These are phyloP conservation scores for Zosterops hypoxanthus DNA, from an alignment of 2,113 vertebrate species.

Conservation along the genomic window DNA sequence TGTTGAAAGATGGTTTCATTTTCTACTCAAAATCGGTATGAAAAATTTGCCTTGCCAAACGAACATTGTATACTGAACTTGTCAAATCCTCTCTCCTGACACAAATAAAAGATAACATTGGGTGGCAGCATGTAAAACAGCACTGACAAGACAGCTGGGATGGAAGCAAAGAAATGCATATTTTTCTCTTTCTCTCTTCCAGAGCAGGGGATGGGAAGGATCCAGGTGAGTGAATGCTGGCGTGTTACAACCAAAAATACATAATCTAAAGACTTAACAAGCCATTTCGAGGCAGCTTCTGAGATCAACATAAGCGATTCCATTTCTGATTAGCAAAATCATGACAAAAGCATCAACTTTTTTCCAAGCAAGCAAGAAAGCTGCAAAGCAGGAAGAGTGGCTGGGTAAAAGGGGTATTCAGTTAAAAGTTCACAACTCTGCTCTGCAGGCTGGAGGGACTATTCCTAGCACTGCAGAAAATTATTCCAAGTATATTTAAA, in stretches of 20 bases:
- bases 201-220: conserved; percentile 30
- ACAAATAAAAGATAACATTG: conserved; percentile 80
- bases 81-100: conserved; percentile 79
- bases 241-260: conserved; percentile 19
- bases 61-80: conserved; percentile 76
- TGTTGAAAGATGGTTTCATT: conserved; percentile 81
- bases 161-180: conserved; percentile 69
- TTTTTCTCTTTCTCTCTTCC: conserved; percentile 61
- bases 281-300: conserved; percentile 34
- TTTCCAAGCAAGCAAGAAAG: neutral
- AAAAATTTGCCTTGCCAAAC: conserved; percentile 78
- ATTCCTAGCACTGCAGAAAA: neutral
- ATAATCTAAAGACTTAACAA: conserved; percentile 49
- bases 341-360: conserved; percentile 64
- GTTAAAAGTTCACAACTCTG: conserved; percentile 42
- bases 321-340: conserved; percentile 73
- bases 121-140: conserved; percentile 79
- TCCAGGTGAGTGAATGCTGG: conserved; percentile 11
- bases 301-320: conserved; percentile 41
- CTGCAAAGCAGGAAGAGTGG: neutral
- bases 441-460: neutral
- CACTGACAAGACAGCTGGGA: conserved; percentile 73
- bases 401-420: conserved; percentile 3
- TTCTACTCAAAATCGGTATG: conserved; percentile 74
- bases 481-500: conserved; percentile 51